Percentiles rank a stretch among this genome's conserved stretches.
These are phyloP conservation scores for Ennomos fuscantarius DNA, from an alignment of 2,888 invertebrate genomes.

Conservation along the genomic window DNA sequence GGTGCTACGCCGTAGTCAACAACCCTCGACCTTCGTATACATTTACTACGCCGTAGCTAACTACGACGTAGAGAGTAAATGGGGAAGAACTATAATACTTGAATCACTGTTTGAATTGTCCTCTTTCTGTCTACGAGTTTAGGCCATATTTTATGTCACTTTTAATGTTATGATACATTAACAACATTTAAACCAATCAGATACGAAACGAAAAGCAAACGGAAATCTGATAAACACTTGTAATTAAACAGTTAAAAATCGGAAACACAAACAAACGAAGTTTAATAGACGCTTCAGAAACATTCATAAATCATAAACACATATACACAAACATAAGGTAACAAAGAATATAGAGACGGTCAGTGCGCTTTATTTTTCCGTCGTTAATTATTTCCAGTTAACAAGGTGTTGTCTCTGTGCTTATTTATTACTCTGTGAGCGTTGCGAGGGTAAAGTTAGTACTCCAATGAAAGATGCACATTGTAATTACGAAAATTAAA, in stretches of 20 bases:
- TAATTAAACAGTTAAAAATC: background rate
- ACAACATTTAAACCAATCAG: too few relatives aligned
- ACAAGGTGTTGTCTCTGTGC: slow-evolving; percentile 82
- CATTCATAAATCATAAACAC: slow-evolving; percentile 41
- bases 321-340: slow-evolving; percentile 38
- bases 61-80: slow-evolving; percentile 22
- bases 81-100: background rate
- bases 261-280: slow-evolving; percentile 7
- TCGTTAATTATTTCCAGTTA: slow-evolving; percentile 83
- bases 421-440: slow-evolving; percentile 79
- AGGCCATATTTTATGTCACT: too few relatives aligned
- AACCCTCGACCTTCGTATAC: slow-evolving; percentile 18
- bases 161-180: too few relatives aligned
- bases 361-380: slow-evolving; percentile 70
- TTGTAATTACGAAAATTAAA: too few relatives aligned
- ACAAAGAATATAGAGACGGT: slow-evolving; percentile 39
- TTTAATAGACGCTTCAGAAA: slow-evolving; percentile 11
- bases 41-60: slow-evolving; percentile 13
- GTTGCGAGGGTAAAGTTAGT: slow-evolving; percentile 35
- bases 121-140: too few relatives aligned
- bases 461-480: slow-evolving; percentile 23
- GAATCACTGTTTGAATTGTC: too few relatives aligned
- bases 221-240: too few relatives aligned
- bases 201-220: too few relatives aligned
- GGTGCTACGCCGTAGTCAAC: slow-evolving; percentile 44